Conservation (phyloP, 2,113 vertebrate species). For the Copsychus sechellarum region DNA sequence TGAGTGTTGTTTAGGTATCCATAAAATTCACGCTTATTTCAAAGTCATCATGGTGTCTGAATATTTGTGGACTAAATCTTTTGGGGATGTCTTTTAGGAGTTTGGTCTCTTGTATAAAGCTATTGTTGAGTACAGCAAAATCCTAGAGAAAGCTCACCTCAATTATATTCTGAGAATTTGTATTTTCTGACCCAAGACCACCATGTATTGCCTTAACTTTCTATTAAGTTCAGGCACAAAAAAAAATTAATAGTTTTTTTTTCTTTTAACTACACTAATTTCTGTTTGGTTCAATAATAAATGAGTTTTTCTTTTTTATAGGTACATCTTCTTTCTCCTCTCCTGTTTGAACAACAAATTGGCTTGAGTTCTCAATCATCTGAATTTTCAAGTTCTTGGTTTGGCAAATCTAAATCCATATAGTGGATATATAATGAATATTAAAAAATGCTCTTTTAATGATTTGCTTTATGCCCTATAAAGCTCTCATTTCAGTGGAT, state of each 20-base stretch:
- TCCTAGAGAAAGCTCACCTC: background rate
- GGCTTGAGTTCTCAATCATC: background rate
- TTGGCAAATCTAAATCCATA: background rate
- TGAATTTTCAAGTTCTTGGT: background rate
- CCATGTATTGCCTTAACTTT: background rate
- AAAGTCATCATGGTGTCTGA: background rate
- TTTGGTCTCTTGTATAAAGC: background rate
- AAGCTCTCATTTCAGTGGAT: background rate
- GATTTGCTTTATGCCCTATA: background rate
- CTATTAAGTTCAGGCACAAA: background rate
- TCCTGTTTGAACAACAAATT: background rate
- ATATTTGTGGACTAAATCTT: background rate
- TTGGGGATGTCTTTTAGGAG: background rate
- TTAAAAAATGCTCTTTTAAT: background rate
- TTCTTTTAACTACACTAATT: background rate
- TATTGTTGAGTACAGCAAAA: background rate
- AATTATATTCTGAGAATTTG: background rate
- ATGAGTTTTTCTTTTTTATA: background rate
- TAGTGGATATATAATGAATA: background rate
- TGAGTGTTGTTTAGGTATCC: background rate
- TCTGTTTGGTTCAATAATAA: background rate
- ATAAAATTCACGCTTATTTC: rapidly evolving
- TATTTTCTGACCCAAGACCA: background rate
- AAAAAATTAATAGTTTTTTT: background rate
- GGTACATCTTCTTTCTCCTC: background rate